These are phyloP conservation scores for Hemiprocne comata DNA, from an alignment of 2,113 vertebrate genomes.

Conservation along the genomic window DNA sequence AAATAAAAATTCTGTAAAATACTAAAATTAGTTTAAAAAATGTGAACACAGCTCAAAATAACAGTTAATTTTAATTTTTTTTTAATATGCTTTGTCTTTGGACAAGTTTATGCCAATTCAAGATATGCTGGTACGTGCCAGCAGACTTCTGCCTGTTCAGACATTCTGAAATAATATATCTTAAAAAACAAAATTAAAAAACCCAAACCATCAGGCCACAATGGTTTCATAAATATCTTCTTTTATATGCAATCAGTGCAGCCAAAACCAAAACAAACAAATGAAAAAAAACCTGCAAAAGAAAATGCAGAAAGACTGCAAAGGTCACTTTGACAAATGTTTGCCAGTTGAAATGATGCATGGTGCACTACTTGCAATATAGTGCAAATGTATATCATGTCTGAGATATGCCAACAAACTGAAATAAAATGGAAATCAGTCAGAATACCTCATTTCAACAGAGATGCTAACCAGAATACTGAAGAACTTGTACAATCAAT, in stretches of 20 bases:
- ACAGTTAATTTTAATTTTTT: background rate
- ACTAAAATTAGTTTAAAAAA: background rate
- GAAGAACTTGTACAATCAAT: background rate
- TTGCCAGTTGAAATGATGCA: background rate
- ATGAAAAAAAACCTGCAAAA: background rate
- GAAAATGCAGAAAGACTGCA: background rate
- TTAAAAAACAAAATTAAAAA: background rate
- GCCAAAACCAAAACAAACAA: background rate
- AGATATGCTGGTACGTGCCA: background rate
- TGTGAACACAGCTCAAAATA: background rate
- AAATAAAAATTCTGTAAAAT: background rate
- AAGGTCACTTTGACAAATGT: slow-evolving; percentile 15
- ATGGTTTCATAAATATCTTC: background rate
- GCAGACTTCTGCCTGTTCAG: background rate
- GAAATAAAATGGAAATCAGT: background rate
- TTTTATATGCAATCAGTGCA: background rate
- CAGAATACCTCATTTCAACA: background rate
- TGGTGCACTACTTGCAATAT: background rate
- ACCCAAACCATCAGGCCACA: background rate
- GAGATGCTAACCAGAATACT: background rate
- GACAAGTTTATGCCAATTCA: background rate
- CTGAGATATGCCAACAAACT: background rate
- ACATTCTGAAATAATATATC: background rate
- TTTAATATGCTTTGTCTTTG: background rate
- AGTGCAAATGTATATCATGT: background rate